phyloP scores from a whole-genome alignment of 1,140 invertebrate species.

The Steinernema khuongi region DNA sequence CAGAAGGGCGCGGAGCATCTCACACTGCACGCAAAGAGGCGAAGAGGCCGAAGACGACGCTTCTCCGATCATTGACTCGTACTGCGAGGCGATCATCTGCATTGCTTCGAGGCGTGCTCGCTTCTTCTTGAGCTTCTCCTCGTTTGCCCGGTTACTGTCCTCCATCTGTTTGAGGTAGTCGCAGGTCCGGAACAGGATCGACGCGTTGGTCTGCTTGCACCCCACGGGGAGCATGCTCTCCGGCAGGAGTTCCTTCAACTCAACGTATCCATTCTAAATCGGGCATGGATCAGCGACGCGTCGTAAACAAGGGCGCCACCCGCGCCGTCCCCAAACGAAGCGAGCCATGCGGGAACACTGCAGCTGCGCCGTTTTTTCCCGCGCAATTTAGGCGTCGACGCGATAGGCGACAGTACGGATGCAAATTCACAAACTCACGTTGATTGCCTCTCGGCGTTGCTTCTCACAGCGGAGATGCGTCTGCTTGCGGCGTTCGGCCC shows the following conservation, averaged over 20 bases:
- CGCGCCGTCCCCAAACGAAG: too few species aligned
- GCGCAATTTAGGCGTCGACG: too few species aligned
- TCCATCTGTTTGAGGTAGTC: slow-evolving; percentile 55
- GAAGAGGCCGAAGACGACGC: slow-evolving; percentile 23
- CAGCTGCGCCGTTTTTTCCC: neutral
- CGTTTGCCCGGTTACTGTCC: slow-evolving; percentile 20
- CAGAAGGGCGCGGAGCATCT: slow-evolving; percentile 52
- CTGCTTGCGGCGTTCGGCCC: slow-evolving; percentile 50
- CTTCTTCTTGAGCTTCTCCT: slow-evolving; percentile 40
- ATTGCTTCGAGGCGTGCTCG: slow-evolving; percentile 40
- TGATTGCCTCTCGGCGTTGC: slow-evolving; percentile 54
- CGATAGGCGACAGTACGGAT: neutral
- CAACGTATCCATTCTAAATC: slow-evolving; percentile 54
- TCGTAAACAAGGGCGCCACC: neutral
- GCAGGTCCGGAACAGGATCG: slow-evolving; percentile 54
- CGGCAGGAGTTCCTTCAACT: slow-evolving; percentile 56
- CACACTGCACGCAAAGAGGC: slow-evolving; percentile 39
- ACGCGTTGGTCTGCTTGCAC: slow-evolving; percentile 56
- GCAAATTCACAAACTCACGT: slow-evolving; percentile 44
- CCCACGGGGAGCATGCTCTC: slow-evolving; percentile 48
- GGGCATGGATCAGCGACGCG: neutral
- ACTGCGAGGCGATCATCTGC: slow-evolving; percentile 53
- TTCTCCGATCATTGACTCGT: slow-evolving; percentile 47
- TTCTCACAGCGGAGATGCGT: slow-evolving; percentile 56
- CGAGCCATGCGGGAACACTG: neutral